A percentile compares a stretch with the other conserved stretches of the same genome.
phyloP scores from a whole-genome alignment of 2,113 vertebrate genomes.

The Brevimyrus niger region DNA sequence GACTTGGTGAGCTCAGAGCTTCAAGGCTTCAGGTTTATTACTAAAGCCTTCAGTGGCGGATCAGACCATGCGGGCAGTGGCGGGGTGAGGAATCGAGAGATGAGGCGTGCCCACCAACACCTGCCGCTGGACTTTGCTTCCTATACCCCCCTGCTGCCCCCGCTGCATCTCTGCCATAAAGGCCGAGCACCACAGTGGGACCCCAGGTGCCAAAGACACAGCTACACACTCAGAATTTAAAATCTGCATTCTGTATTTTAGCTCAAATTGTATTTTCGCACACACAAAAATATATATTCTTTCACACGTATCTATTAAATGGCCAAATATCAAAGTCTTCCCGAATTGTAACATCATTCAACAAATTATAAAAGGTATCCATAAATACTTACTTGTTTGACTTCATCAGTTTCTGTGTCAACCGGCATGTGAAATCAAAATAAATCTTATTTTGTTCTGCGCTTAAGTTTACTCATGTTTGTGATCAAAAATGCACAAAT shows the following conservation, averaged over 20 bases:
- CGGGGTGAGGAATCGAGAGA: neutral
- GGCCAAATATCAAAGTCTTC: neutral
- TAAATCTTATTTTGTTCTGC: neutral
- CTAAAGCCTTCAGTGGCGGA: neutral
- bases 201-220: neutral
- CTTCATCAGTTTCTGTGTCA: neutral
- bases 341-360: neutral
- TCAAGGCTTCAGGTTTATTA: neutral
- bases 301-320: neutral
- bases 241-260: neutral
- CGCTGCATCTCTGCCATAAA: neutral
- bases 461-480: neutral
- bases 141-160: neutral
- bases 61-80: neutral
- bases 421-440: neutral
- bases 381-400: neutral
- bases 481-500: neutral
- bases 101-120: neutral
- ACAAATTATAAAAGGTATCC: neutral
- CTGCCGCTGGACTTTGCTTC: neutral
- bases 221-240: neutral
- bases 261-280: neutral
- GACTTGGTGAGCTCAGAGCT: neutral
- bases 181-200: neutral
- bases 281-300: neutral